These are phyloP conservation scores for Sthenelais limicola DNA, from an alignment of 2,888 invertebrate species.

Conservation along the genomic window DNA sequence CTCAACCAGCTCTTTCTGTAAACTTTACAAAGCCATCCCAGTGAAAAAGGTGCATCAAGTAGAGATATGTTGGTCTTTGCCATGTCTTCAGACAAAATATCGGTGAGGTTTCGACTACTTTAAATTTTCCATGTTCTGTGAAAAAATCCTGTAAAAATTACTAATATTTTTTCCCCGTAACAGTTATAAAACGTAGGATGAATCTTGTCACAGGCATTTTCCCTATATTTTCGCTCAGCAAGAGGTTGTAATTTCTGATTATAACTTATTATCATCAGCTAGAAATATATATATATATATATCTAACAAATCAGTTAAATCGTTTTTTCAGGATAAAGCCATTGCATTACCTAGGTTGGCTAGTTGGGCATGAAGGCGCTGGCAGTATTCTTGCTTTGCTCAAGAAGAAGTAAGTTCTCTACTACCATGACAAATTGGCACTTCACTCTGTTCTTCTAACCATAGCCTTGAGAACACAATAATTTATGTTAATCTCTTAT, in stretches of 20 bases:
- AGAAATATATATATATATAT: too few relatives aligned
- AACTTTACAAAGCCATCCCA: slow-evolving; percentile 71
- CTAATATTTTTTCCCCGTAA: too few relatives aligned
- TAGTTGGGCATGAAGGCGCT: slow-evolving; percentile 89
- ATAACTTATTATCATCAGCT: neutral
- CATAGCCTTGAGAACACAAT: too few relatives aligned
- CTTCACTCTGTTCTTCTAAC: too few relatives aligned
- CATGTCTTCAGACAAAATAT: slow-evolving; percentile 59
- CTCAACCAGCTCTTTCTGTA: slow-evolving; percentile 78
- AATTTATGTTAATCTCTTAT: too few relatives aligned
- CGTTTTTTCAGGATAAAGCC: slow-evolving; percentile 78
- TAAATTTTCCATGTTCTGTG: neutral
- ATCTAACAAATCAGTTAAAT: too few relatives aligned
- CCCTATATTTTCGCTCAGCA: neutral
- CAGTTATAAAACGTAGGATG: too few relatives aligned
- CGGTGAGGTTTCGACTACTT: slow-evolving; percentile 17
- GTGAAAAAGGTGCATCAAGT: slow-evolving; percentile 72
- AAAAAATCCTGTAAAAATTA: neutral
- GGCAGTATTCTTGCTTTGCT: slow-evolving; percentile 67
- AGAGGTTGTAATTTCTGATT: neutral
- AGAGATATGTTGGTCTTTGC: slow-evolving; percentile 79
- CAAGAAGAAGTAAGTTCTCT: slow-evolving; percentile 64
- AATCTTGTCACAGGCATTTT: too few relatives aligned
- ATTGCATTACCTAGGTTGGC: slow-evolving; percentile 82
- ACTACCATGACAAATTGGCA: too few relatives aligned